Evolutionary conservation across 2,888 invertebrate species (phyloP), one percentile per base, ranked within the genome.

Genomic region (Cancer borealis): DNA sequence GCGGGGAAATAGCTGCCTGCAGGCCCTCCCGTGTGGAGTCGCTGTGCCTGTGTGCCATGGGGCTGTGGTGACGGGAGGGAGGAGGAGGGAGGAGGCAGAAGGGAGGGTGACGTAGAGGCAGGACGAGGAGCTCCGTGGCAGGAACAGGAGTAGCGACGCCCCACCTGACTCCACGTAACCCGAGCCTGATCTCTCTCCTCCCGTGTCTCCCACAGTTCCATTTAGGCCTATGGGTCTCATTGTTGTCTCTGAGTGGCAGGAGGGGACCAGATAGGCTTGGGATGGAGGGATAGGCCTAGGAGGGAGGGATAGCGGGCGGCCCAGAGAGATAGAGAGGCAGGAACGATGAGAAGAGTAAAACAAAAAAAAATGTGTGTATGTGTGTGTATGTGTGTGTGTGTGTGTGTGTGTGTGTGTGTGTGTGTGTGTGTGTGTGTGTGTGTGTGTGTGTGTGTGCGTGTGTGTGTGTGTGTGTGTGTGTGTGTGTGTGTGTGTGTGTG

Each of bases 121-220:
- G 10, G 79, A 66, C n/a, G 66, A 66, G 26, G 30, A 79, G 26
- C 79, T 79, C 79, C 30, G 79, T 30, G 79, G 79, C 79, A 26
- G 79, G 79, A 79, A 79, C 79, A 79, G 79, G 79, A 79, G 79
- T 30, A 26, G 79, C 79, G 79, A 79, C 79, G 30, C 79, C 79
- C 79, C 79, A 79, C 79, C 79, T 79, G 79, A 79, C 79, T 79
- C 79, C 79, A 79, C 12, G 79, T 79, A 79, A 79, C 79, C 79
- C 79, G 79, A 79, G 79, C 79, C 30, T 79, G 79, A 79, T 79
- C 90, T 88, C 17, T 54, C 89, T 47, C 30, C 89, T 90, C 89
- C 49, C 89, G 89, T 90, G 89, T 90, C 89, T 90, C 89, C 89
- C 54, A 90, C 47, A 90, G 89, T 90, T 90, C 89, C 89, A 90